Conservation (phyloP, 1,140 invertebrate species). For the Zaprionus inermis region DNA sequence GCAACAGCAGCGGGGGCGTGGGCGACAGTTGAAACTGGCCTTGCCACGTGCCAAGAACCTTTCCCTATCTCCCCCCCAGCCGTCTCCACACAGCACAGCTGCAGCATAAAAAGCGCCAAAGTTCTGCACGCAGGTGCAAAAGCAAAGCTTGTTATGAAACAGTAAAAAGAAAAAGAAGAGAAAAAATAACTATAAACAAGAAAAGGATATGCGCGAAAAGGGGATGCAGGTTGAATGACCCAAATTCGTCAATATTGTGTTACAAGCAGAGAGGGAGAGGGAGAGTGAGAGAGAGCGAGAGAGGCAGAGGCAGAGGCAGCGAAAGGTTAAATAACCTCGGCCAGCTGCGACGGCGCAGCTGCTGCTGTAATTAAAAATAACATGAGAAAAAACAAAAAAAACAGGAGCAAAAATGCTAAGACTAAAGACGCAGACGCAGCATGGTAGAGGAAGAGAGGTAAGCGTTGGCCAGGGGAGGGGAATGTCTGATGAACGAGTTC, state of each 20-base stretch:
- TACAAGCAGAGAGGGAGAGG: constrained; percentile 24
- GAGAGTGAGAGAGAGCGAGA: constrained; percentile 13
- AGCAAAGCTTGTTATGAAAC: constrained; percentile 42
- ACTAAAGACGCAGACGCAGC: constrained; percentile 24
- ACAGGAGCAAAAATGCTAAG: constrained; percentile 31
- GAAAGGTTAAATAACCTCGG: constrained; percentile 59
- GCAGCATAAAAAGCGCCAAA: constrained; percentile 10
- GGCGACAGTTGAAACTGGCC: constrained; percentile 36
- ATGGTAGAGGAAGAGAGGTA: not conserved
- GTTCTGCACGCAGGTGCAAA: constrained; percentile 44
- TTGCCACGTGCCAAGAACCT: constrained; percentile 59
- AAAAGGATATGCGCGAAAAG: constrained; percentile 27
- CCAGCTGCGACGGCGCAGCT: constrained; percentile 76
- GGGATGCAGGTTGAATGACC: constrained; percentile 66
- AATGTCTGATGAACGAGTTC: constrained; percentile 26
- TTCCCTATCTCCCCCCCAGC: not conserved
- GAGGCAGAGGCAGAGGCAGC: constrained; percentile 14
- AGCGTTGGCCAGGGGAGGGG: constrained; percentile 1
- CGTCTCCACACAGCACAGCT: constrained; percentile 49
- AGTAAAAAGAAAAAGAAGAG: constrained; percentile 13
- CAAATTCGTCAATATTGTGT: constrained; percentile 61
- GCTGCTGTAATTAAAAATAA: constrained; percentile 77
- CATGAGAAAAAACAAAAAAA: constrained; percentile 18
- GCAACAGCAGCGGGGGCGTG: not conserved
- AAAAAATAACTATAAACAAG: constrained; percentile 18